phyloP scores from a whole-genome alignment of 2,888 invertebrate genomes.

The Aphrophora alni region DNA sequence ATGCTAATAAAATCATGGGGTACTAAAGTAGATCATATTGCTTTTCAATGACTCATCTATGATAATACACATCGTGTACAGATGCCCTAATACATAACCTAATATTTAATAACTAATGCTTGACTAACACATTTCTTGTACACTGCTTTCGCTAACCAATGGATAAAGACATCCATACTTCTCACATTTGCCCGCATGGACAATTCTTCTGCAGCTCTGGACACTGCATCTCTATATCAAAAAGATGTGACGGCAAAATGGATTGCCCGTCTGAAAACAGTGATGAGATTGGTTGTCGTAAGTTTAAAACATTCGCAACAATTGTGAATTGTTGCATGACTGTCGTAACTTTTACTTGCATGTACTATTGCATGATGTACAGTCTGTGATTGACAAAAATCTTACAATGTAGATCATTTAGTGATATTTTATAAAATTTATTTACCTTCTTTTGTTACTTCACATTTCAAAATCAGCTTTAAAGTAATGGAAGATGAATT shows the following conservation, averaged over 20 bases:
- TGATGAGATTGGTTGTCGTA: conserved; percentile 53
- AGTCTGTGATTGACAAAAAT: no score
- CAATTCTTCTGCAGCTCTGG: conserved; percentile 56
- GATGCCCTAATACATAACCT: background rate
- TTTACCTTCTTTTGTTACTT: no score
- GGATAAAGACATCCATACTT: background rate
- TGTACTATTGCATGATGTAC: background rate
- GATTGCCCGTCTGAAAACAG: conserved; percentile 42
- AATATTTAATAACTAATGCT: background rate
- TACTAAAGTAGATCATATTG: no score
- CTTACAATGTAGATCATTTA: no score
- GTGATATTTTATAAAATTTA: no score
- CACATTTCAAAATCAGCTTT: no score
- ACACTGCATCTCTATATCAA: conserved; percentile 58
- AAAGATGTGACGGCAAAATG: conserved; percentile 63
- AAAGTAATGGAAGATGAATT: no score
- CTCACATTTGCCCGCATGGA: conserved; percentile 31
- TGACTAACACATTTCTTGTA: background rate
- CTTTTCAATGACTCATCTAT: background rate
- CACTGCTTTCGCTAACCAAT: background rate
- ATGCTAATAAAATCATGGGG: no score
- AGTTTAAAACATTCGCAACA: conserved; percentile 48
- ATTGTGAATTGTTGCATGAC: background rate
- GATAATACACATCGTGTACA: no score
- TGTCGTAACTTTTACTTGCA: background rate